Conservation (phyloP, 2,888 invertebrate species). For the Eurytoma californica region DNA sequence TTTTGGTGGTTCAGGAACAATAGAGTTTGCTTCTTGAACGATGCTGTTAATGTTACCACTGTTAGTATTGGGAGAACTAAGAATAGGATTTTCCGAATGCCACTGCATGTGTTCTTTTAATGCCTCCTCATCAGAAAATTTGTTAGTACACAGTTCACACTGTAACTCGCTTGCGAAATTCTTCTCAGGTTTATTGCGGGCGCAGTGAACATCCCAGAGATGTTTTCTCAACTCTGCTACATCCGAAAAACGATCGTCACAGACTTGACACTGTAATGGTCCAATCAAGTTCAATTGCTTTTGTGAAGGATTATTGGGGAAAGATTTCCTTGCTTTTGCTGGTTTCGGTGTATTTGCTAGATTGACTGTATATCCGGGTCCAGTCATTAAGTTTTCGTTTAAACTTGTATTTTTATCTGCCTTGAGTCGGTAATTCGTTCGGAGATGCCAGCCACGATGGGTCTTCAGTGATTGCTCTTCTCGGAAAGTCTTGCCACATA, state of each 20-base stretch:
- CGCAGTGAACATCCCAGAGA: conserved; percentile 78
- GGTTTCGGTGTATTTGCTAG: conserved; percentile 58
- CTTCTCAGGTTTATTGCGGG: conserved; percentile 72
- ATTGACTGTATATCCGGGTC: conserved; percentile 42
- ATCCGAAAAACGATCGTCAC: conserved; percentile 78
- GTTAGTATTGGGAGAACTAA: conserved; percentile 58
- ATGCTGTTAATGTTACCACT: neutral
- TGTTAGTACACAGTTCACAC: conserved; percentile 76
- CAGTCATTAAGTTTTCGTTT: conserved; percentile 23
- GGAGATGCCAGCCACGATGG: conserved; percentile 80
- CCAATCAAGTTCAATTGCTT: conserved; percentile 40
- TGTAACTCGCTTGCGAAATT: conserved; percentile 58
- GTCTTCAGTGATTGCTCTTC: conserved; percentile 81
- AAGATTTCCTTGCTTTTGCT: conserved; percentile 69
- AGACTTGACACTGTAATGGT: conserved; percentile 78
- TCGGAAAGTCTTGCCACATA: conserved; percentile 80
- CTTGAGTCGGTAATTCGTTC: conserved; percentile 73
- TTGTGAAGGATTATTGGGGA: conserved; percentile 62
- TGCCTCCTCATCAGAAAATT: conserved; percentile 74
- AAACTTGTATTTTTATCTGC: conserved; percentile 34
- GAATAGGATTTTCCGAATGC: conserved; percentile 73
- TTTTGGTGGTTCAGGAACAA: conserved; percentile 55
- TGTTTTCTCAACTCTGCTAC: conserved; percentile 79
- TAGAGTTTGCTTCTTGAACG: no score
- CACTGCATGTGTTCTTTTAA: conserved; percentile 76